Base-by-base conservation (phyloP, 2,888 invertebrate genomes). In the Scaeva pyrastri region DNA sequence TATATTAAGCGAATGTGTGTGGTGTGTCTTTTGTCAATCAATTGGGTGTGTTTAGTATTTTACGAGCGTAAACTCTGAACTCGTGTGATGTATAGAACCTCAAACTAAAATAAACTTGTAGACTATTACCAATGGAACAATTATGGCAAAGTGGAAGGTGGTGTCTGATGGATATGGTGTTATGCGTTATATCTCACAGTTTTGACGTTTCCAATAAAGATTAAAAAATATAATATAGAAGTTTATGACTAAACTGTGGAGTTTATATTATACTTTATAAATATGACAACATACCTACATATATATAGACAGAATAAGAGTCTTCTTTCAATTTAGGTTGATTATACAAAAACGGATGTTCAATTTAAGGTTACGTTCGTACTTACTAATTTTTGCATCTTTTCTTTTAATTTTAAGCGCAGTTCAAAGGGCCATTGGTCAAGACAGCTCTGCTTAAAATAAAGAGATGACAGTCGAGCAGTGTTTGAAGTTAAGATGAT, bases 351-450 rank as follows among this genome's bases (percentile, higher is more conserved):
- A 64, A 70, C 85, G 85, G 85, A 86, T 86, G 77, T 86, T 56
- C 77, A 86, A 81, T 86, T 81, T 74, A 81, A 77, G 73, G 70
- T 76, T 77, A 10, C n/a, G n/a, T n/a, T n/a, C n/a, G n/a, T 39
- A 60, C 56, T 56, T 31, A 72, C n/a, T 56, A 52, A 60, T 80
- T 80, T 84, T 77, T 74, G 83, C 83, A 74, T 82, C 55, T 56
- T 68, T 19, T 48, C 11, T 36, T 66, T 10, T 11, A 16, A 19
- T 48, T 19, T 55, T 12, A 21, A 71, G 31, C 10, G 11, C n/a
- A 81, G 70, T 68, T 50, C 70, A 79, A 74, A 84, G 70, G 78
- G 78, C 71, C 41, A 66, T 26, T 45, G 64, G 45, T 26, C 43
- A 41, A 64, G 64, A 56, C 36, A 64, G n/a, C 56, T 70, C 36